phyloP scores from a whole-genome alignment of 2,113 vertebrate species.

The Copsychus sechellarum region DNA sequence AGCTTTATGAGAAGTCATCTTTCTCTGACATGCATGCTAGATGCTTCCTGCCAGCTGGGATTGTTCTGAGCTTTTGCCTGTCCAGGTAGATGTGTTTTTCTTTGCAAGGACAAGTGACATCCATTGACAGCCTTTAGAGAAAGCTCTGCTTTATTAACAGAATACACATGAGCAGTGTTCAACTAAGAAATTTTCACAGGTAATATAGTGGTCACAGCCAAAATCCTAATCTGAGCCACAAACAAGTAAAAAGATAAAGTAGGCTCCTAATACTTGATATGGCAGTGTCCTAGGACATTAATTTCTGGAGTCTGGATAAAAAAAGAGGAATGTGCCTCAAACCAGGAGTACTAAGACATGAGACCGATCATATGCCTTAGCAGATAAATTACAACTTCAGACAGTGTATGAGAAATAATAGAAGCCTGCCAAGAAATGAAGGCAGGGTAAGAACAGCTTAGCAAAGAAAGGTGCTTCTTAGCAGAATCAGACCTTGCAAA shows the following conservation, averaged over 20 bases:
- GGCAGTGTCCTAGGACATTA: neutral
- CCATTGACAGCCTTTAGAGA: neutral
- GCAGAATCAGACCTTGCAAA: neutral
- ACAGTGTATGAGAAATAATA: neutral
- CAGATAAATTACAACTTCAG: neutral
- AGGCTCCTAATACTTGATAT: neutral
- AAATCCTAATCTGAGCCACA: neutral
- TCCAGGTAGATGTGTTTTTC: neutral
- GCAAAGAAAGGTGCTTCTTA: neutral
- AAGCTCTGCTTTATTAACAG: neutral
- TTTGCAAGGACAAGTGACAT: neutral
- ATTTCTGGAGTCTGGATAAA: neutral
- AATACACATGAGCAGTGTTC: neutral
- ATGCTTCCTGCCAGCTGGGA: neutral
- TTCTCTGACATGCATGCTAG: neutral
- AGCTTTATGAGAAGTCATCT: neutral
- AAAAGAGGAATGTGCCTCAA: neutral
- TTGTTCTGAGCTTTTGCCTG: neutral
- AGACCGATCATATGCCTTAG: neutral
- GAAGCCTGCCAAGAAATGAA: neutral
- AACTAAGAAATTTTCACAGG: neutral
- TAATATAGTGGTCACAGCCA: neutral
- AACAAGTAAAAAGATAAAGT: neutral
- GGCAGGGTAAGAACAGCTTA: neutral
- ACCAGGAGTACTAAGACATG: neutral